Base-by-base conservation (phyloP, 2,888 invertebrate species). In the Platypus cylindrus region DNA sequence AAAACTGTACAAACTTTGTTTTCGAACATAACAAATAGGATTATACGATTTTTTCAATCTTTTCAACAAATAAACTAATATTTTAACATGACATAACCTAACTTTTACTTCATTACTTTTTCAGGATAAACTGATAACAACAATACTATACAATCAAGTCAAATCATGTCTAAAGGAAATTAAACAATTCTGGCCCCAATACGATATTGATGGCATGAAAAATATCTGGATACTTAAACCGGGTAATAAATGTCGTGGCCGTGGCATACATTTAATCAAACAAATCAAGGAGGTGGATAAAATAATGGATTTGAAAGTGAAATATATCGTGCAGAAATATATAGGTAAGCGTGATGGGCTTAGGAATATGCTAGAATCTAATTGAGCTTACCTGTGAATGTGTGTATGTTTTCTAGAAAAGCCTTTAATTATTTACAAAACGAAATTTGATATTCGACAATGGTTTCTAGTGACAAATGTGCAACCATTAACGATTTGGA, bases 171-270 rank as follows among this genome's bases (percentile, higher is more conserved):
- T 89, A 35, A 70, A 73, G 12, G 70, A 75, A 27, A 68, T 90
- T 49, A 64, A 67, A 11, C 72, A 70, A 37, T 75, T 70, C 53
- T 86, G 85, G 81, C 85, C 87, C 0, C 87, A 87, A 56, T 71
- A 82, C 46, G 74, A 78, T 20, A 70, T 84, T 45, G 93, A 94
- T 57, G 94, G 93, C 0, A 71, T 75, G 39, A 70, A 75, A 38
- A 93, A 93, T 60, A 76, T 91, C 46, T 94, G 94, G 93, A 93
- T 94, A 43, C 74, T 93, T 38, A 94, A 94, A 58, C 93, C 93
- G 0, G 91, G 91, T 1, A 90, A 89, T 49, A 86, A 87, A 57
- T 91, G 91, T 47, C 72, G 93, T 7, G 93, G 94, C 0, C 71
- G 85, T 52, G 93, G 93, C 31, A 93, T 94, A 44, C 77, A 79